Conservation (phyloP, 2,888 invertebrate genomes). For the Metalampra italica region DNA sequence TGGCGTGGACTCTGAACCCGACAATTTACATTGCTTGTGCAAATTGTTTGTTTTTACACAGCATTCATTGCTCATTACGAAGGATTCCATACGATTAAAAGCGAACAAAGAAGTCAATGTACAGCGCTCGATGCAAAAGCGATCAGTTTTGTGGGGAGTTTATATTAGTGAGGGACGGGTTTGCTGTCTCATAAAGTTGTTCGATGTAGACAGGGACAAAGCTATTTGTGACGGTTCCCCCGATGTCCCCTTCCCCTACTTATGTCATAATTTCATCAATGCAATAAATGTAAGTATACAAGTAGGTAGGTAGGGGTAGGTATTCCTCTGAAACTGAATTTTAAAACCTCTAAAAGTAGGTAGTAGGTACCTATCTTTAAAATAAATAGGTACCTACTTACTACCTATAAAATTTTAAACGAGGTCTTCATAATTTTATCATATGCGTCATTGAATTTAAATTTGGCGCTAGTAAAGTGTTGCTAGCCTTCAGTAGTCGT, state of each 20-base stretch:
- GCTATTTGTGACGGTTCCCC: background rate
- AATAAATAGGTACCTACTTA: too few relatives aligned
- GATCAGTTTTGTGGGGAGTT: background rate
- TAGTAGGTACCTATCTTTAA: too few relatives aligned
- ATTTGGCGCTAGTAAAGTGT: background rate
- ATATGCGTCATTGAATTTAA: background rate
- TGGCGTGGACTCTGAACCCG: conserved; percentile 31
- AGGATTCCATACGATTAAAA: too few relatives aligned
- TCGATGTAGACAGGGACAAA: conserved; percentile 4
- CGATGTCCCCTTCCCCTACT: background rate
- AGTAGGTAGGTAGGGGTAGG: too few relatives aligned
- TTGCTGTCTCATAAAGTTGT: conserved; percentile 2
- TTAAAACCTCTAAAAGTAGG: too few relatives aligned
- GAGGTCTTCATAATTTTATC: too few relatives aligned
- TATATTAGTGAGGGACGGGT: background rate
- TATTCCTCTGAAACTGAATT: too few relatives aligned
- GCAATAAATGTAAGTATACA: too few relatives aligned
- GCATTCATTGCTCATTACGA: conserved; percentile 30
- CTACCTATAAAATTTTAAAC: too few relatives aligned
- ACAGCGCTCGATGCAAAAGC: conserved; percentile 1
- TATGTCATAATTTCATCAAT: background rate
- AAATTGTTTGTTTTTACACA: conserved; percentile 10
- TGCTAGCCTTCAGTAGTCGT: too few relatives aligned
- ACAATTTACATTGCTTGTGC: conserved; percentile 5
- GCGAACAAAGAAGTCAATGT: conserved; percentile 17